phyloP scores from a whole-genome alignment of 2,888 invertebrate species.

The Celastrina argiolus region DNA sequence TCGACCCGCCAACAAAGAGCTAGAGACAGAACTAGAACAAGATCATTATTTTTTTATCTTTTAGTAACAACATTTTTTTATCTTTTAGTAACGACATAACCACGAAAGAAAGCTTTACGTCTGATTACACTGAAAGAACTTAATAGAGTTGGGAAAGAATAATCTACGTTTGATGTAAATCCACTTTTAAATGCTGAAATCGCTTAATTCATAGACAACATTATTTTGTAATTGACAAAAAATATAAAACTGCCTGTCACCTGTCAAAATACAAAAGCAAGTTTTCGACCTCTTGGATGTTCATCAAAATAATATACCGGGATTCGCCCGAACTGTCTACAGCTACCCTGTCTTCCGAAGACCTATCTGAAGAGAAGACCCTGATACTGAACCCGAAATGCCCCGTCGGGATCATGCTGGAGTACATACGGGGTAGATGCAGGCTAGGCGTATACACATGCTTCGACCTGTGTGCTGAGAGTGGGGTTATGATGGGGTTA shows the following conservation, averaged over 20 bases:
- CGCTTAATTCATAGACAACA: no score
- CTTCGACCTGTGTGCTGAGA: constrained; percentile 60
- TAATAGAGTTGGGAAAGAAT: no score
- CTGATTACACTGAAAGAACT: no score
- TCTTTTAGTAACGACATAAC: no score
- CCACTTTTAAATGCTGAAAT: no score
- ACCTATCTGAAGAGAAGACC: constrained; percentile 50
- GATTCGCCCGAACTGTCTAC: constrained; percentile 56
- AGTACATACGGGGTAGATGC: constrained; percentile 62
- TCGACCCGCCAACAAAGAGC: no score
- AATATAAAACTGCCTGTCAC: not conserved
- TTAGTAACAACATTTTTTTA: no score
- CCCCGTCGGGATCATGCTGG: constrained; percentile 60
- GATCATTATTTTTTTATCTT: no score
- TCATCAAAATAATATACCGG: constrained; percentile 54
- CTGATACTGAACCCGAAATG: constrained; percentile 62
- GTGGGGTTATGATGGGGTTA: constrained; percentile 47
- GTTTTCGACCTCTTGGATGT: constrained; percentile 42
- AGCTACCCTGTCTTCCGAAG: constrained; percentile 41
- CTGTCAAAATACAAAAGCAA: not conserved
- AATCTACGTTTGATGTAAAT: no score
- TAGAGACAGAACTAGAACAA: no score
- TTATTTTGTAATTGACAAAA: no score
- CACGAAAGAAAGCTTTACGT: no score
- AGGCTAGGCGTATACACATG: constrained; percentile 50